Evolutionary conservation across 2,797 vertebrate genomes (phyloP).

Genomic region (Sebastes taczanowskii): DNA sequence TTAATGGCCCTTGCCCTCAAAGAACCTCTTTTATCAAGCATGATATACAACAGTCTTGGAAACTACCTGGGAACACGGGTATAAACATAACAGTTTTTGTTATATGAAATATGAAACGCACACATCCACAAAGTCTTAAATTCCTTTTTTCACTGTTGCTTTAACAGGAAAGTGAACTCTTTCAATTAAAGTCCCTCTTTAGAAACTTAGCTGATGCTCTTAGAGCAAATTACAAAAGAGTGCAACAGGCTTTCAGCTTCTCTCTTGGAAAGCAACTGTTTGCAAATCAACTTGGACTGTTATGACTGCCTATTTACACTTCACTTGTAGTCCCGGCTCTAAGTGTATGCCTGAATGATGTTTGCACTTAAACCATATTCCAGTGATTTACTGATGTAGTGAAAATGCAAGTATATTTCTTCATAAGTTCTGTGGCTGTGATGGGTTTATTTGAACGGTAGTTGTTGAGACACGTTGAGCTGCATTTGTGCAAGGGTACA

Average conservation of each 20-base stretch:
- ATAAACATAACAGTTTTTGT: not conserved
- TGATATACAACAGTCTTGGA: not conserved
- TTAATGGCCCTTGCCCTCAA: slow-evolving; percentile 19
- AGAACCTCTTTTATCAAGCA: not conserved
- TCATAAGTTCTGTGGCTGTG: not conserved
- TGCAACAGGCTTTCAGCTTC: not conserved
- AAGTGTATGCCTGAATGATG: not conserved
- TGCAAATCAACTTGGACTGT: slow-evolving; percentile 5
- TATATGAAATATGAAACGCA: not conserved
- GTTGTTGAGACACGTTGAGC: not conserved
- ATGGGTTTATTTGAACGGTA: not conserved
- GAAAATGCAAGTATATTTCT: not conserved
- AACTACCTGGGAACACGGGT: not conserved
- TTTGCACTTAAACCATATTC: slow-evolving; percentile 19
- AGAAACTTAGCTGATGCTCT: not conserved
- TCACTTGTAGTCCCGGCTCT: not conserved
- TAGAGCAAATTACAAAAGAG: not conserved
- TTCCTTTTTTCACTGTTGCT: not conserved
- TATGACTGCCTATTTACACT: not conserved
- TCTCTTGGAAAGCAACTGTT: slow-evolving; percentile 1
- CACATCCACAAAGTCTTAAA: not conserved
- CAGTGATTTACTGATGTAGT: not conserved
- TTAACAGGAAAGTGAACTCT: not conserved
- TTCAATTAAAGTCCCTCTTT: not conserved
- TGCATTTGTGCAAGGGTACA: not conserved